A percentile compares a stretch with the other conserved stretches of the same genome.
Evolutionary conservation across 2,888 invertebrate genomes (phyloP).

Genomic region (Ganaspis brasiliensis): DNA sequence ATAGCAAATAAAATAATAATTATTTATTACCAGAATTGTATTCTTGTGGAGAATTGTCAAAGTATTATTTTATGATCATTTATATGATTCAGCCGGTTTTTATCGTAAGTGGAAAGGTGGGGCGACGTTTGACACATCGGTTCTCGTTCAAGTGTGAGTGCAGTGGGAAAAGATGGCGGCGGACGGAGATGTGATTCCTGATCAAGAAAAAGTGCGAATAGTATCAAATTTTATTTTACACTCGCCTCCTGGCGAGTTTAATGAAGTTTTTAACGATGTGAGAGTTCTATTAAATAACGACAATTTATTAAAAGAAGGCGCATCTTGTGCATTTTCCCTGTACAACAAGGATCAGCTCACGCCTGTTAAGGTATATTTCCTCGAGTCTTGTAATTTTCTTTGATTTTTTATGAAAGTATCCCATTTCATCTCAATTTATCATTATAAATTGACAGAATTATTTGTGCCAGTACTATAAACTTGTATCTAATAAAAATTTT

Average conservation of each 20-base stretch:
- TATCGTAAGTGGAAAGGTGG: slow-evolving; percentile 8
- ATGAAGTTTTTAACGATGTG: slow-evolving; percentile 99
- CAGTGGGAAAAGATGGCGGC: slow-evolving; percentile 88
- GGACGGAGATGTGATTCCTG: slow-evolving; percentile 91
- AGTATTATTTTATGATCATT: not conserved
- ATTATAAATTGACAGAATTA: not conserved
- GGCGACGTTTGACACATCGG: slow-evolving; percentile 75
- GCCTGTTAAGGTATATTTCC: slow-evolving; percentile 86
- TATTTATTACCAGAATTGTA: slow-evolving; percentile 18
- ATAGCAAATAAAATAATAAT: too few relatives aligned
- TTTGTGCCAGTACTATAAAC: not conserved
- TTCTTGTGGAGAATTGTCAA: not conserved
- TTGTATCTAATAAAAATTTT: not conserved
- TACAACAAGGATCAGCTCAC: slow-evolving; percentile 99
- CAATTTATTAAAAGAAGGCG: slow-evolving; percentile 96
- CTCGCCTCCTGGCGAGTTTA: slow-evolving; percentile 99
- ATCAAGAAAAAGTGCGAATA: slow-evolving; percentile 96
- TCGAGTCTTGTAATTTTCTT: slow-evolving; percentile 36
- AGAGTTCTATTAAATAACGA: slow-evolving; percentile 97
- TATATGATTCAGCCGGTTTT: slow-evolving; percentile 1
- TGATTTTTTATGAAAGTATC: slow-evolving; percentile 52
- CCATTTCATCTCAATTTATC: slow-evolving; percentile 23
- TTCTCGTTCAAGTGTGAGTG: slow-evolving; percentile 61
- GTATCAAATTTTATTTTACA: slow-evolving; percentile 99
- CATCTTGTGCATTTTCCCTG: slow-evolving; percentile 97